Evolutionary conservation across 2,888 invertebrate species (phyloP).

Genomic region (Caenorhabditis doughertyi): DNA sequence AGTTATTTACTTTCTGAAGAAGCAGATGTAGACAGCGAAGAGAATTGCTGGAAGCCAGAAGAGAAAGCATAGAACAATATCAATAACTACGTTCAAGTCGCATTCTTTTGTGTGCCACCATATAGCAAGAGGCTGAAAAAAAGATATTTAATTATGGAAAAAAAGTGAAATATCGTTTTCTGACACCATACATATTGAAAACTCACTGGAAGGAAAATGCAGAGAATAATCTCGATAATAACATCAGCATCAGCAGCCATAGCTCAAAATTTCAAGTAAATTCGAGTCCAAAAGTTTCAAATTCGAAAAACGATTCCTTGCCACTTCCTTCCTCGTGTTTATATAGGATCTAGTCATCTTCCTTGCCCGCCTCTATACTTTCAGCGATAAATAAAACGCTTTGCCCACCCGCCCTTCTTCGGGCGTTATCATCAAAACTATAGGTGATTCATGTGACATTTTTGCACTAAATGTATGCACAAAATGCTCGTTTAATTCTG

Average conservation of each 20-base stretch:
- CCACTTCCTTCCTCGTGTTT: conserved; percentile 18
- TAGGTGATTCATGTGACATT: conserved; percentile 28
- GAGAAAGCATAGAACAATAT: conserved; percentile 63
- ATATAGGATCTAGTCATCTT: conserved; percentile 16
- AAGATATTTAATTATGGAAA: neutral
- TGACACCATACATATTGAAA: no score
- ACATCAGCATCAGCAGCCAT: conserved; percentile 64
- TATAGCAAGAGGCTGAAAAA: conserved; percentile 68
- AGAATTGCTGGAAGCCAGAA: conserved; percentile 71
- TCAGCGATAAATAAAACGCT: conserved; percentile 24
- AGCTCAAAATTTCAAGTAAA: neutral
- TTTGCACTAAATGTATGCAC: conserved; percentile 20
- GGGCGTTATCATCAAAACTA: conserved; percentile 27
- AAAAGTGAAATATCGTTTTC: neutral
- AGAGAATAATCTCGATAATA: conserved; percentile 60
- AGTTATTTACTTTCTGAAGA: conserved; percentile 42
- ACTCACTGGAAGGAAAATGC: conserved; percentile 68
- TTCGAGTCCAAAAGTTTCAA: neutral
- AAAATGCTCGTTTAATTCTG: neutral
- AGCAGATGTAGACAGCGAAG: conserved; percentile 66
- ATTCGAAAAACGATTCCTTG: neutral
- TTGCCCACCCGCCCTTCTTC: neutral
- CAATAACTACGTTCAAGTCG: conserved; percentile 63
- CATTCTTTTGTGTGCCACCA: conserved; percentile 68
- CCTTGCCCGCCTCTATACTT: neutral